Evolutionary conservation across 1,140 invertebrate genomes (phyloP), one percentile per base, ranked within the genome.

Genomic region (Monomorium pharaonis): DNA sequence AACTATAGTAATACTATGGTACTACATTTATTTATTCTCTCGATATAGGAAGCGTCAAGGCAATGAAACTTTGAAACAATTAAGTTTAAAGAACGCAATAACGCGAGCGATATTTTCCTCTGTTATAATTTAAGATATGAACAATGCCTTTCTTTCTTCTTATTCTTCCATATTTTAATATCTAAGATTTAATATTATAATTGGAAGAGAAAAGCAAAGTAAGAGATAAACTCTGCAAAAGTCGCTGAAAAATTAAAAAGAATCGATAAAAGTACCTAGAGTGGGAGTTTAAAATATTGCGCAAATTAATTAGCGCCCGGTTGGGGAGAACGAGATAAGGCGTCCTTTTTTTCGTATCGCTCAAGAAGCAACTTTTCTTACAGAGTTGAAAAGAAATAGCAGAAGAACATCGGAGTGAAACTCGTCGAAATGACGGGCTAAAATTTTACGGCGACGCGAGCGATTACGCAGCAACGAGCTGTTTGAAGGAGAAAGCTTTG

Each of bases 241-340:
- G 69, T 70, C 47, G 27, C n/a, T 72, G 27, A n/a, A n/a, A 74
- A 74, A 74, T 74, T 56, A 74, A 74, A 74, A 74, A 56, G 70
- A 21, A 56, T 74, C 70, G 70, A 74, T 74, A 56, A 74, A 74
- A 74, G 49, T 74, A 51, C 30, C 33, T 37, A 74, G 7, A 74
- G n/a, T 16, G 30, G n/a, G 12, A 56, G 33, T 58, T 74, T 58
- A 74, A 74, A 74, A 74, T 56, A 74, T 74, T 74, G 70, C 70
- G 51, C 51, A 74, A 74, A 74, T 74, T 74, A 74, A 74, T 74
- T 74, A 74, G 56, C n/a, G 51, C 30, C 44, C 51, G 3, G 63
- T 67, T 67, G 37, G 7, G 63, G 0, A 67, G 37, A 58, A 74
- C 51, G 33, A 37, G 70, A 74, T 74, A 74, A 74, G 51, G 1